Evolutionary conservation across 2,113 vertebrate genomes (phyloP).

Genomic region (Daubentonia madagascariensis): DNA sequence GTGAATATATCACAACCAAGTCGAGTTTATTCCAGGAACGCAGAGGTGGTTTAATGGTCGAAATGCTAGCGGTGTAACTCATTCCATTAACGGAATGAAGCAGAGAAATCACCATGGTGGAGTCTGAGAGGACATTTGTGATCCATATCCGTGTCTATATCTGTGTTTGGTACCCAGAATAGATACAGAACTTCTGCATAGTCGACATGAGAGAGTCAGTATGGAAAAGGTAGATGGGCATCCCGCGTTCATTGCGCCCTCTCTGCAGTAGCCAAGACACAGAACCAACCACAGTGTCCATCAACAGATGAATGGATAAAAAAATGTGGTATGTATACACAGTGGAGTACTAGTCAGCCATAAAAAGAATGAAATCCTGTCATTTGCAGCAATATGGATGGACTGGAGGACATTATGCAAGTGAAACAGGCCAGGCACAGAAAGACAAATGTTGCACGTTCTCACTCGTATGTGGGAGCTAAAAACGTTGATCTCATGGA

Average conservation of each 20-base stretch:
- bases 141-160: fast-evolving
- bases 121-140: neutral
- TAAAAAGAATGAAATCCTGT: neutral
- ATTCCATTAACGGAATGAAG: neutral
- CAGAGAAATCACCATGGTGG: fast-evolving
- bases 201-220: neutral
- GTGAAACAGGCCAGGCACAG: neutral
- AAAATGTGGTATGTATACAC: neutral
- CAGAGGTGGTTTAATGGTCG: fast-evolving
- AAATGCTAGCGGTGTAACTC: neutral
- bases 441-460: neutral
- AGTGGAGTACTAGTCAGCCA: neutral
- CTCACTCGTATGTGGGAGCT: neutral
- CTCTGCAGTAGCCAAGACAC: neutral
- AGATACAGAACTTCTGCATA: neutral
- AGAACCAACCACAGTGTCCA: neutral
- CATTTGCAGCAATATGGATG: neutral
- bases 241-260: neutral
- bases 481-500: neutral
- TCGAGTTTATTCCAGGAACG: fast-evolving
- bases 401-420: neutral
- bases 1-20: fast-evolving
- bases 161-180: neutral
- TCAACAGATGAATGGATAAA: neutral
- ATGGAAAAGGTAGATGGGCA: neutral